Evolutionary conservation across 2,888 invertebrate genomes (phyloP), one percentile per base, ranked within the genome.

Genomic region (Caenorhabditis imperialis): DNA sequence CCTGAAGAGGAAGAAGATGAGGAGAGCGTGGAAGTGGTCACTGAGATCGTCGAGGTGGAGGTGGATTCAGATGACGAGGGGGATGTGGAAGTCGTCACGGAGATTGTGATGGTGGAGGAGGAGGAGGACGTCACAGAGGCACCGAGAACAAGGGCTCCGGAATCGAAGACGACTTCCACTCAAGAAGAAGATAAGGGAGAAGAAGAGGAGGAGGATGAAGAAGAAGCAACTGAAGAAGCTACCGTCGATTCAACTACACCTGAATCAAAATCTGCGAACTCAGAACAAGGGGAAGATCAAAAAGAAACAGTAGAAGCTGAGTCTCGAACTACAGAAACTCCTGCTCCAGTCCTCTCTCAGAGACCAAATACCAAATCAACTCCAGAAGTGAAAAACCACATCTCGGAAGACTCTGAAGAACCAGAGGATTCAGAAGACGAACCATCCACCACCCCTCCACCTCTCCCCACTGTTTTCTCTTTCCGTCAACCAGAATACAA

Each of bases 401-500:
- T n/a, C n/a, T 22, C 27, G n/a, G 54, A 55, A 27, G 42, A 20
- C 16, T 3, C 45, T 18, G 37, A 54, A 16, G 40, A 45, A 20
- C 23, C 40, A 18, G 54, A 47, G 38, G 27, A 37, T 5, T 16
- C 6, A 16, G 33, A 20, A 30, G 33, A 40, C 14, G 45, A 61
- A n/a, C 25, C 16, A 33, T 3, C 37, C 14, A 7, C 44, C 8
- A 45, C 33, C 23, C 48, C 57, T 18, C 45, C 50, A 7, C 44
- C 35, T 23, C 1, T n/a, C 10, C 10, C 54, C 7, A 54, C 20
- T 3, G 55, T 33, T 20, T 79, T 79, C 60, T 35, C 53, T n/a
- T 80, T 80, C 67, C 47, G 51, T 3, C 63, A 75, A n/a, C 22
- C 54, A 7, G 51, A 58, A 3, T 80, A 80, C 42, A 50, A 38